phyloP scores from a whole-genome alignment of 2,113 vertebrate species.

The Accipiter virgatus region DNA sequence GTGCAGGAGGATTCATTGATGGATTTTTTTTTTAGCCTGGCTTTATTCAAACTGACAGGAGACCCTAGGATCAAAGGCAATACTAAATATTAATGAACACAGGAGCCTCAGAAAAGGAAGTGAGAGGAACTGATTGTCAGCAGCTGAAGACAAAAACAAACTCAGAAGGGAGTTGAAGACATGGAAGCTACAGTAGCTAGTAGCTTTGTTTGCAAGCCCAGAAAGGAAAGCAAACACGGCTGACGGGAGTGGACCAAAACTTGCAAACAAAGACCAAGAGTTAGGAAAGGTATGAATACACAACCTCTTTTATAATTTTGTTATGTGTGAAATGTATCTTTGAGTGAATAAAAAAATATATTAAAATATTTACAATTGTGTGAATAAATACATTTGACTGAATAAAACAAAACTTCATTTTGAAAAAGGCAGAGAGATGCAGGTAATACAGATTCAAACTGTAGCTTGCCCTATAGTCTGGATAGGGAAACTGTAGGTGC shows the following conservation, averaged over 20 bases:
- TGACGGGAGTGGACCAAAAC: background rate
- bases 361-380: background rate
- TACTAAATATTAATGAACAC: constrained; percentile 26
- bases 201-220: background rate
- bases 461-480: background rate
- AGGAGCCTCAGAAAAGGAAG: background rate
- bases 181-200: background rate
- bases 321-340: background rate
- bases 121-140: background rate
- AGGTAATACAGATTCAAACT: background rate
- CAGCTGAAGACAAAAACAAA: background rate
- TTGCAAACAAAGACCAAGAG: background rate
- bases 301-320: background rate
- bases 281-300: background rate
- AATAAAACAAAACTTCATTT: background rate
- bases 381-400: background rate
- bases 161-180: background rate
- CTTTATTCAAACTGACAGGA: constrained; percentile 3
- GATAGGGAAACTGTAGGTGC: background rate
- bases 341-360: background rate
- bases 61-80: constrained; percentile 7
- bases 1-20: background rate
- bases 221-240: background rate
- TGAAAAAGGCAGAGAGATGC: background rate
- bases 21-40: background rate